Conservation (phyloP, 2,888 invertebrate genomes). For the Caenorhabditis sp. region DNA sequence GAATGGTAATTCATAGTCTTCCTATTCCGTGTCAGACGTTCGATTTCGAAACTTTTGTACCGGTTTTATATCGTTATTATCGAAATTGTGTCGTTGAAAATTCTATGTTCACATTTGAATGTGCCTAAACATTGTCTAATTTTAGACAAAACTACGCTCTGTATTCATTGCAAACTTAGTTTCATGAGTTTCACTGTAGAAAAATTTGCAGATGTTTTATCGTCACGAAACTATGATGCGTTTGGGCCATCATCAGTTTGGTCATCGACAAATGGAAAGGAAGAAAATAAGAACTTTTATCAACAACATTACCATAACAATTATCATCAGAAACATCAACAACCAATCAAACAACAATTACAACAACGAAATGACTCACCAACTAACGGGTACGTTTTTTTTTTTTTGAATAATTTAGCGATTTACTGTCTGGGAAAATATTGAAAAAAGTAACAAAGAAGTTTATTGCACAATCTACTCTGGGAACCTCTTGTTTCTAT, state of each 20-base stretch:
- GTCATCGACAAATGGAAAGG: background rate
- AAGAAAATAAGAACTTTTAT: background rate
- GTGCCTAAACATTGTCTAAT: too few relatives aligned
- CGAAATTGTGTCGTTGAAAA: too few relatives aligned
- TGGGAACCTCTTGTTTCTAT: too few relatives aligned
- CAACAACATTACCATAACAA: background rate
- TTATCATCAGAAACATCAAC: background rate
- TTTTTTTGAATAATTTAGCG: background rate
- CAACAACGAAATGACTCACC: conserved; percentile 28
- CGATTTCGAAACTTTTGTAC: too few relatives aligned
- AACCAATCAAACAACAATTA: background rate
- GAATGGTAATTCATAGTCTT: too few relatives aligned
- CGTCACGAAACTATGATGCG: background rate
- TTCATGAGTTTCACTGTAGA: too few relatives aligned
- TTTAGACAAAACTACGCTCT: too few relatives aligned
- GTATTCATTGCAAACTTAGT: too few relatives aligned
- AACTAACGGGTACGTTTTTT: conserved; percentile 17
- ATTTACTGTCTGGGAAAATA: background rate
- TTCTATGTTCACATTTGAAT: too few relatives aligned
- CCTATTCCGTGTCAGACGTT: too few relatives aligned
- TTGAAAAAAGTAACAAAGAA: background rate
- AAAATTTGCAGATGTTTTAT: background rate
- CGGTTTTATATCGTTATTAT: too few relatives aligned
- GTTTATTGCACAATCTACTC: too few relatives aligned
- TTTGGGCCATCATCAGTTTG: background rate